Conservation (phyloP, 2,888 invertebrate species). For the Corythucha ciliata region DNA sequence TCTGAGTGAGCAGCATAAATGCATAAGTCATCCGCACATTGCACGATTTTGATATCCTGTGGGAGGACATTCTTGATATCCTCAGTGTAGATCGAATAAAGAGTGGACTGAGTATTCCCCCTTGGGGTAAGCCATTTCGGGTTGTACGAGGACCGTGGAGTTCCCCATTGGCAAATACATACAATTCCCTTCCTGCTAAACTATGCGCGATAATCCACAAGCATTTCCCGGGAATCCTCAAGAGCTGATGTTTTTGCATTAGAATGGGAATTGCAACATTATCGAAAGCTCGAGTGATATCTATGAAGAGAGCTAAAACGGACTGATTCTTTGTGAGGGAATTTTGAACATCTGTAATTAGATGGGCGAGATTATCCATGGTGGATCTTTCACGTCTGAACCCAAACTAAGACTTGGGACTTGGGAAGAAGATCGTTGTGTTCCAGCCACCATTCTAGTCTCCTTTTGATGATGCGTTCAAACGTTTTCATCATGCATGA, state of each 20-base stretch:
- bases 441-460: conserved; percentile 4
- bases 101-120: conserved; percentile 1
- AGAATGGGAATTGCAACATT: not conserved
- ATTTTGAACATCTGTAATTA: not conserved
- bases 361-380: not conserved
- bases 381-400: not conserved
- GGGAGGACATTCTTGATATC: conserved; percentile 3
- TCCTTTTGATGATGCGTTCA: not conserved
- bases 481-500: conserved; percentile 7
- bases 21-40: conserved; percentile 3
- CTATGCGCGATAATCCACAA: not conserved
- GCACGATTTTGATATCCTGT: not conserved
- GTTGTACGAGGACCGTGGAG: not conserved
- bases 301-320: not conserved
- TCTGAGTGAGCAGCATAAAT: not conserved
- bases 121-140: not conserved
- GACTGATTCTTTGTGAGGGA: not conserved
- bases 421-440: not conserved
- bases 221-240: not conserved
- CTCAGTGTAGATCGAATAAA: not conserved
- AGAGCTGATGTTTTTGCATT: not conserved
- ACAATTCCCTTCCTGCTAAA: not conserved
- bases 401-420: not conserved
- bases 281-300: not conserved
- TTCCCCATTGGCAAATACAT: not conserved